A percentile compares a stretch with the other conserved stretches of the same genome.
Conservation (phyloP, 2,797 vertebrate genomes). For the Oceanodroma leucorhoa region DNA sequence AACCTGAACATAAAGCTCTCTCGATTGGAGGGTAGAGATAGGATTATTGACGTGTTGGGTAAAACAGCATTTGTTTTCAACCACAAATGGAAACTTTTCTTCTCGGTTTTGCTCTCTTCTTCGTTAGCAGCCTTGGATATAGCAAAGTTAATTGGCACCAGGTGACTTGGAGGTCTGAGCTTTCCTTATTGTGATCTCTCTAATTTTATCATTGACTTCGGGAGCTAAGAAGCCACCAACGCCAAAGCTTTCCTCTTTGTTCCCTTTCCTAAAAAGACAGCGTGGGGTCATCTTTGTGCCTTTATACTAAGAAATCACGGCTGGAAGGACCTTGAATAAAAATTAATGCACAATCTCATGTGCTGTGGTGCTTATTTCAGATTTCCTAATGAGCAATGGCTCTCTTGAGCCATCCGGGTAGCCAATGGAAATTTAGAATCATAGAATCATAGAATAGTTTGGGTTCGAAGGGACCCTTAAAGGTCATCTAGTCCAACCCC, state of each 20-base stretch:
- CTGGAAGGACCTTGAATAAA: neutral
- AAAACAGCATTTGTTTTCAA: neutral
- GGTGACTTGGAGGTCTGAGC: neutral
- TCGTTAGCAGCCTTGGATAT: neutral
- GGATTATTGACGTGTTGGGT: neutral
- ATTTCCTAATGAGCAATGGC: neutral
- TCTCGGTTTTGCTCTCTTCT: neutral
- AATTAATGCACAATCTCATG: fast-evolving
- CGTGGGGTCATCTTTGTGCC: neutral
- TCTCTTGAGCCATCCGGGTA: neutral
- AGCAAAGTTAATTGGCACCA: neutral
- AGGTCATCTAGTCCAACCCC: too few relatives aligned
- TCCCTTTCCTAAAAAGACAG: neutral
- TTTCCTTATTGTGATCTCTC: fast-evolving
- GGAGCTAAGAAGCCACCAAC: neutral
- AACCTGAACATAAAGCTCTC: neutral
- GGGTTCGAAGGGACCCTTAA: too few relatives aligned
- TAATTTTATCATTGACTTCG: neutral
- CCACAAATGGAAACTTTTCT: neutral
- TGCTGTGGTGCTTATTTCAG: neutral
- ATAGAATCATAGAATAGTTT: too few relatives aligned
- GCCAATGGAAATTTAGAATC: neutral
- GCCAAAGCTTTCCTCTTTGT: neutral
- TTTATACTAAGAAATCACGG: neutral
- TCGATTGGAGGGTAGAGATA: neutral